Conservation (phyloP, 2,113 vertebrate species). For the Anseranas semipalmata region DNA sequence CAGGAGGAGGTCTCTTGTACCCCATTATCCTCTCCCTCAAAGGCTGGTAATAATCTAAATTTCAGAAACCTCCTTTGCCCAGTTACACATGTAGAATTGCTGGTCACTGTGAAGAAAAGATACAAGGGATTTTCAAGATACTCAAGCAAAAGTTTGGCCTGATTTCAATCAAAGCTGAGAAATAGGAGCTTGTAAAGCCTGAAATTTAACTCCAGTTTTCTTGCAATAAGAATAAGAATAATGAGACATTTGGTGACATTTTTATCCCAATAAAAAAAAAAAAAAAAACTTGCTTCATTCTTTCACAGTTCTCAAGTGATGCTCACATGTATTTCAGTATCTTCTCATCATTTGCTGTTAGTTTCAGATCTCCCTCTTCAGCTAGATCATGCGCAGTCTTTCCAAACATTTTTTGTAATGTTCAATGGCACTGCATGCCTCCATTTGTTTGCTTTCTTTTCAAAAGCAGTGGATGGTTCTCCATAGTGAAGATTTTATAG, state of each 20-base stretch:
- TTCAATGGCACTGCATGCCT: not conserved
- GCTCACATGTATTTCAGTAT: not conserved
- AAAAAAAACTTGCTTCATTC: not conserved
- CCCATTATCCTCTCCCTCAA: not conserved
- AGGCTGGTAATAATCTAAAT: not conserved
- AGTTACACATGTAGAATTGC: not conserved
- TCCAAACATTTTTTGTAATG: not conserved
- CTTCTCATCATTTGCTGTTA: not conserved
- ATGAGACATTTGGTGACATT: not conserved
- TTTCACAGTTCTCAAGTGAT: not conserved
- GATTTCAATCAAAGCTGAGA: not conserved
- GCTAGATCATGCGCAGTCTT: not conserved
- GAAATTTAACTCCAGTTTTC: not conserved
- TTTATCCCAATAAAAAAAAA: conserved; percentile 4
- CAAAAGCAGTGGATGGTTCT: not conserved
- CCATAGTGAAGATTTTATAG: not conserved
- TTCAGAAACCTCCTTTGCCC: not conserved
- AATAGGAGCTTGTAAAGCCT: not conserved
- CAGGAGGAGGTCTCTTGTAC: not conserved
- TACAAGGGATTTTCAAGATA: not conserved
- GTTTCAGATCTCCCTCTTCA: conserved; percentile 21
- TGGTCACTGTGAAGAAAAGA: not conserved
- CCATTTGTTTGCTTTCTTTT: conserved; percentile 22
- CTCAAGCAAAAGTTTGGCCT: not conserved
- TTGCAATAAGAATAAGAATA: conserved; percentile 11